Conservation (phyloP, 2,113 vertebrate genomes). For the Cichladusa arquata region DNA sequence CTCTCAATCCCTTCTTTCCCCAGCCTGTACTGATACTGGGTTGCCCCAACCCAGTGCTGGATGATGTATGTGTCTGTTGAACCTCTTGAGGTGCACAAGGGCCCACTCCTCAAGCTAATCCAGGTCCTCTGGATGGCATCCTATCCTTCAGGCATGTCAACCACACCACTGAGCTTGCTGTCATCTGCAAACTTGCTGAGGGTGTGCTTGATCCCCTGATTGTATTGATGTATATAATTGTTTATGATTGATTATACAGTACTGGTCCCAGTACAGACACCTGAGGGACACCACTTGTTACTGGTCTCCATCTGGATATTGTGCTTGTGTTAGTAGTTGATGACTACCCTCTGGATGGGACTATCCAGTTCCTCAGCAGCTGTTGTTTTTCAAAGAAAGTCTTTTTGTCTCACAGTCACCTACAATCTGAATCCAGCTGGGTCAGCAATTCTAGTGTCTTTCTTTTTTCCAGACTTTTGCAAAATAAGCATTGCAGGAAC, state of each 20-base stretch:
- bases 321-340: not conserved
- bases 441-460: not conserved
- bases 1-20: not conserved
- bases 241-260: not conserved
- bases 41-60: rapidly evolving
- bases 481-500: not conserved
- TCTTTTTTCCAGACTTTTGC: not conserved
- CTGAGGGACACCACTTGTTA: not conserved
- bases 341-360: not conserved
- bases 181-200: not conserved
- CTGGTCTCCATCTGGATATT: not conserved
- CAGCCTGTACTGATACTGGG: not conserved
- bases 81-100: not conserved
- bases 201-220: not conserved
- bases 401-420: not conserved
- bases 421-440: not conserved
- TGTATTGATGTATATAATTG: not conserved
- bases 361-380: not conserved
- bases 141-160: not conserved
- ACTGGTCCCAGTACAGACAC: not conserved
- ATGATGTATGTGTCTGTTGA: not conserved
- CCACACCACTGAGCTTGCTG: not conserved
- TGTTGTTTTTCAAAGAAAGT: not conserved
- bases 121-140: not conserved
- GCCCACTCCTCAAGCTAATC: not conserved